These are phyloP conservation scores for Euzophera pinguis DNA, from an alignment of 2,888 invertebrate genomes.

Conservation along the genomic window DNA sequence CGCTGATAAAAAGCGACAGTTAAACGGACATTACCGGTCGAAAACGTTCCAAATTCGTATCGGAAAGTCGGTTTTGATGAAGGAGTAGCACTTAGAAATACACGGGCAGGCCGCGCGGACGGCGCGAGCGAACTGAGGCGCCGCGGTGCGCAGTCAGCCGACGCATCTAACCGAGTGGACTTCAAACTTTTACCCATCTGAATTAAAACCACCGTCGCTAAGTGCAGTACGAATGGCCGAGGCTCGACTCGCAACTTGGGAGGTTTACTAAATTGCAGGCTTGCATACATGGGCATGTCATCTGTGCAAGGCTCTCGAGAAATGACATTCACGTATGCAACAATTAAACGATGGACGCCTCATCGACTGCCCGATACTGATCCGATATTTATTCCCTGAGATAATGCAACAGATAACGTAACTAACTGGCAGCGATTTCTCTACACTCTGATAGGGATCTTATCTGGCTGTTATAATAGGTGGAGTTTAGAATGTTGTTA, in stretches of 20 bases:
- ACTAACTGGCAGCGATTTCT: conserved; percentile 12
- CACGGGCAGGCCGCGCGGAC: conserved; percentile 73
- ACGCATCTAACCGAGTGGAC: conserved; percentile 63
- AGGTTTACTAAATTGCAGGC: conserved; percentile 61
- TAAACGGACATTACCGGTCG: conserved; percentile 68
- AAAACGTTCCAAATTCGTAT: conserved; percentile 68
- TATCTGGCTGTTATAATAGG: conserved; percentile 7
- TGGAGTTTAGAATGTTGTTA: conserved; percentile 8
- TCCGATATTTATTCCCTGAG: conserved; percentile 31
- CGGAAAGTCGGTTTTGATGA: conserved; percentile 39
- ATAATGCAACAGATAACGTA: conserved; percentile 34
- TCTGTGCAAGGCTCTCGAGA: conserved; percentile 63
- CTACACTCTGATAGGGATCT: conserved; percentile 1
- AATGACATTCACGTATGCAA: conserved; percentile 57
- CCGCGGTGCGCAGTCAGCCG: conserved; percentile 57
- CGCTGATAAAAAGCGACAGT: conserved; percentile 63
- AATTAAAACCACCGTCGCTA: conserved; percentile 44
- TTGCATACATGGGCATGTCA: conserved; percentile 65
- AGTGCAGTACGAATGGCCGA: conserved; percentile 27
- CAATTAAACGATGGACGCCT: conserved; percentile 46
- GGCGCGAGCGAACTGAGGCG: conserved; percentile 71
- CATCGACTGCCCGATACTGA: conserved; percentile 35
- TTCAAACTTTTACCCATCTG: conserved; percentile 72
- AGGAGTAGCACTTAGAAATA: conserved; percentile 34
- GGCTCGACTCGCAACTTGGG: conserved; percentile 44